Evolutionary conservation across 2,888 invertebrate species (phyloP), one percentile per base, ranked within the genome.

Genomic region (Zelleria hepariella): DNA sequence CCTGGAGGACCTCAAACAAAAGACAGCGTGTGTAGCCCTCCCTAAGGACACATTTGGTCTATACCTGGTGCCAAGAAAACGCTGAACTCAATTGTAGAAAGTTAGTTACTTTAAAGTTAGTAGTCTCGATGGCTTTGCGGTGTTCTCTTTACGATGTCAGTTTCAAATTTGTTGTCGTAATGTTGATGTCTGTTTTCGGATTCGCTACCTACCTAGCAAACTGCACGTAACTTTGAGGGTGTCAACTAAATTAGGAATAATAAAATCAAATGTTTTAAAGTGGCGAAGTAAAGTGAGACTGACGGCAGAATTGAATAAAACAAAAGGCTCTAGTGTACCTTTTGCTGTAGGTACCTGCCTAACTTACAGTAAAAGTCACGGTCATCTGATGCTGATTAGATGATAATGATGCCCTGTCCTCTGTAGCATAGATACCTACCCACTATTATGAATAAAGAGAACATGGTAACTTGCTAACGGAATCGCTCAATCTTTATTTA

Each of bases 1-100:
- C 65, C 59, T 80, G 1, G 80, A 85, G 2, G 82, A 88, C 49
- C 77, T 94, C 15, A 90, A 87, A 63, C 90, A 91, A 59, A 89
- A 89, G 62, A 91, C 92, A 0, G 94, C 94, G 0, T 94, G 94
- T 68, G 92, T 94, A 1, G 95, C 95, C 0, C 85, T 95, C 8
- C 94, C 94, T 0, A 93, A 93, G 52, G 92, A 94, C 57, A 92
- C 94, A 0, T 94, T 93, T 71, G 90, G 91, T 21, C 73, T 95
- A 27, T 86, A 90, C 64, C 77, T 94, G 55, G 82, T 90, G 58
- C 91, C 90, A 1, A 82, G 92, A 69, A 87, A 86, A 66, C 75
- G 80, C 66, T 77, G 71, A 70, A 66, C 63, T 64, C 61, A 61
- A 55, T 55, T 64, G 64, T 54, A 32, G 52, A 57, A n/a, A 23